Percentiles rank a stretch among this genome's conserved stretches.
Conservation (phyloP, 2,888 invertebrate species). For the Heliconius ismenius region DNA sequence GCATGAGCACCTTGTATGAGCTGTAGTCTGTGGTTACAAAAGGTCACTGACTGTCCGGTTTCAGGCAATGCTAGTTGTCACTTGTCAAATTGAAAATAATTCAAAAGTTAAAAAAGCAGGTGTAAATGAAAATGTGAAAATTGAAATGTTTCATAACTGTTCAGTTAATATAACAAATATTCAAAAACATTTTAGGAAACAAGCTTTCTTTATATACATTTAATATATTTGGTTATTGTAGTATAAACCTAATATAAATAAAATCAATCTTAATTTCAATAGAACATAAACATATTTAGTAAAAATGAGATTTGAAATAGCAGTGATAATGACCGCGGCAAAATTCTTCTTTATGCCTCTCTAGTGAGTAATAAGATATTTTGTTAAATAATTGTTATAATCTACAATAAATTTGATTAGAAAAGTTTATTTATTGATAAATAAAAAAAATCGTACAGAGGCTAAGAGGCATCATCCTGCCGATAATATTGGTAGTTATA, state of each 20-base stretch:
- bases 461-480: too few relatives aligned
- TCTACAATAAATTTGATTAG: background rate
- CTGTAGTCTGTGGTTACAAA: background rate
- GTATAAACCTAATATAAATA: background rate
- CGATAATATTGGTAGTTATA: too few relatives aligned
- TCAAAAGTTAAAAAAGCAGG: background rate
- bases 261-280: too few relatives aligned
- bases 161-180: background rate
- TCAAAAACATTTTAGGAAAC: background rate
- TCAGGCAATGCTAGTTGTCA: background rate
- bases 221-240: background rate
- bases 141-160: background rate
- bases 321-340: constrained; percentile 82
- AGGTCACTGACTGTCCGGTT: background rate
- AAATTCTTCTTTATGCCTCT: constrained; percentile 89
- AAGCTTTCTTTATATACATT: background rate
- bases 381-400: background rate
- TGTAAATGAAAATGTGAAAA: constrained; percentile 2
- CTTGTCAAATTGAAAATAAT: background rate
- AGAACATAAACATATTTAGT: background rate
- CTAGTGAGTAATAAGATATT: constrained; percentile 84
- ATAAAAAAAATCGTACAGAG: background rate
- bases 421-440: background rate
- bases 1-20: background rate
- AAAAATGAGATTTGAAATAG: constrained; percentile 58